A percentile compares a stretch with the other conserved stretches of the same genome.
These are phyloP conservation scores for Cladopsammia gracilis DNA, from an alignment of 64 coral and sea anemone species.

Conservation along the genomic window DNA sequence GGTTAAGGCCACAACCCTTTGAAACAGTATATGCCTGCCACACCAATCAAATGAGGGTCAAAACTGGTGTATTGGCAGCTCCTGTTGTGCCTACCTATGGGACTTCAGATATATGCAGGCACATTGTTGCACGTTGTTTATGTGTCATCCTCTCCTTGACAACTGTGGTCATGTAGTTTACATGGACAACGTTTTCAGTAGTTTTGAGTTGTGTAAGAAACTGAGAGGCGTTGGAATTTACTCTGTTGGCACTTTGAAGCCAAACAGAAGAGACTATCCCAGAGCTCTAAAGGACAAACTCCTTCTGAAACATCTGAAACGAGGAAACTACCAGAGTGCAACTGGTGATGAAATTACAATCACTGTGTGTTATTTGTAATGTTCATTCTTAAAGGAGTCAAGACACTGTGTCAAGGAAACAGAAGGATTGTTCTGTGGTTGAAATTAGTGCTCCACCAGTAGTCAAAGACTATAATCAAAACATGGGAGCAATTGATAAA, in stretches of 20 bases:
- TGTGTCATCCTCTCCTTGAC: background rate
- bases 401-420: background rate
- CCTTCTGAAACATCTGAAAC: background rate
- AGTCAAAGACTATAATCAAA: background rate
- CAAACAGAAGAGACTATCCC: constrained; percentile 11
- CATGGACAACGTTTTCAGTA: constrained; percentile 30
- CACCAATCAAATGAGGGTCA: background rate
- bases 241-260: constrained; percentile 8
- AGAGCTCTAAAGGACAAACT: background rate
- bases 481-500: constrained; percentile 25
- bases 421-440: background rate
- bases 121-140: background rate
- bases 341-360: background rate
- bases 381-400: background rate
- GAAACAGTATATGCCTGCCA: background rate
- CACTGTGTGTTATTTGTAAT: constrained; percentile 6
- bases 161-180: background rate
- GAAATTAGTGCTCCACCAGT: background rate
- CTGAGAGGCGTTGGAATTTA: background rate
- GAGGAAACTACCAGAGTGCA: background rate
- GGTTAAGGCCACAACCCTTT: background rate
- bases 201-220: background rate
- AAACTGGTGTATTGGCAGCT: background rate
- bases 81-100: constrained; percentile 8
- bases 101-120: constrained; percentile 21